A percentile compares a stretch with the other conserved stretches of the same genome.
phyloP scores from a whole-genome alignment of 2,888 invertebrate species.

The Lithophane socia region DNA sequence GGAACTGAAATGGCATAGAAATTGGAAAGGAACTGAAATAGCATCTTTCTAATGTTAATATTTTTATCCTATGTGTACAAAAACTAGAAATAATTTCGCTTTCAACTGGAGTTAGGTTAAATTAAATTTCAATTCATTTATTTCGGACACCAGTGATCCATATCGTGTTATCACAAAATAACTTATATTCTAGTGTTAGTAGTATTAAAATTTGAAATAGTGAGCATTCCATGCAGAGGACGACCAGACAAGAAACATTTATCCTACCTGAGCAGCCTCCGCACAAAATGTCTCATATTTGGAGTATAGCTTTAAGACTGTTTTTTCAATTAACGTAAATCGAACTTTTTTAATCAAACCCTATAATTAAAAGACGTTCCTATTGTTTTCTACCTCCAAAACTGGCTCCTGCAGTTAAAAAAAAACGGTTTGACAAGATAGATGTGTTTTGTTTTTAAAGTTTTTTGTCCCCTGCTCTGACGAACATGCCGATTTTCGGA shows the following conservation, averaged over 20 bases:
- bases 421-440: constrained; percentile 77
- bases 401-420: constrained; percentile 38
- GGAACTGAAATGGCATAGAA: neutral
- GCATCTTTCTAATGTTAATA: neutral
- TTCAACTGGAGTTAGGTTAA: no score
- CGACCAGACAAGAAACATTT: no score
- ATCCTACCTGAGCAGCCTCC: no score
- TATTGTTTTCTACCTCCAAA: constrained; percentile 48
- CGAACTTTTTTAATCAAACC: constrained; percentile 23
- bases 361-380: constrained; percentile 42
- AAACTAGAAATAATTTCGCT: neutral
- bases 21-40: no score
- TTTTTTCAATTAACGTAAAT: constrained; percentile 10
- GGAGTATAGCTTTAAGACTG: no score
- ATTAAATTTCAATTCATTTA: no score
- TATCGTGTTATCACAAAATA: no score
- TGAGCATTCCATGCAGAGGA: no score
- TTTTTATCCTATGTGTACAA: neutral
- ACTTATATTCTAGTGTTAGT: no score
- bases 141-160: no score
- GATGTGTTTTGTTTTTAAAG: constrained; percentile 71
- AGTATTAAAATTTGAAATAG: no score
- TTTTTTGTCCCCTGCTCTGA: constrained; percentile 75
- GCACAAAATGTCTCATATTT: no score
- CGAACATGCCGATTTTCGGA: constrained; percentile 81